Evolutionary conservation across 2,113 vertebrate genomes (phyloP).

Genomic region (Tupaia chinensis): DNA sequence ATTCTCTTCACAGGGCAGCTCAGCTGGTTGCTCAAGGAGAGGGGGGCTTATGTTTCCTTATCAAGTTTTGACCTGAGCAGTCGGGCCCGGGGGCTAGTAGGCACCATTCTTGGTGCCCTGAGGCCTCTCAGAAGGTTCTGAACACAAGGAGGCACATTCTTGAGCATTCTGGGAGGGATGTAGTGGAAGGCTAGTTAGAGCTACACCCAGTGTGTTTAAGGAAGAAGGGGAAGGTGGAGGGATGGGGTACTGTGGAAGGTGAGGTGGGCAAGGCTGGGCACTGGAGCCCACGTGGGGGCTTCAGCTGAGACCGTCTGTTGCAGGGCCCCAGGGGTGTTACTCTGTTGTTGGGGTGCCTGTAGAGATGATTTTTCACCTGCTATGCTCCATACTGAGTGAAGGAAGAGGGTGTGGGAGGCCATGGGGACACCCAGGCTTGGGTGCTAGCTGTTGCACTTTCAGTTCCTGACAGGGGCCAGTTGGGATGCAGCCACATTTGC

Average conservation of each 20-base stretch:
- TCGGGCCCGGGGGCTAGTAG: neutral
- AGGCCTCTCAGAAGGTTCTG: neutral
- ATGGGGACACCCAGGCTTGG: neutral
- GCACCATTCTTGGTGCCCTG: neutral
- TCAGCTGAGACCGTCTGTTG: neutral
- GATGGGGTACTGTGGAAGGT: too few species aligned
- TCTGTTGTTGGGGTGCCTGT: neutral
- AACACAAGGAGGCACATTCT: neutral
- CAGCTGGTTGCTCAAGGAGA: neutral
- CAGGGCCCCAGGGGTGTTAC: neutral
- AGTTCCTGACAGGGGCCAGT: slow-evolving; percentile 37
- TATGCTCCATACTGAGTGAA: neutral
- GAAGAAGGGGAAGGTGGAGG: neutral
- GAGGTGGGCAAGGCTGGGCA: neutral
- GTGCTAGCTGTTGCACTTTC: slow-evolving; percentile 49
- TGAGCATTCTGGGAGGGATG: neutral
- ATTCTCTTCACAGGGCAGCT: neutral
- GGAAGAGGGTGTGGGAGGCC: neutral
- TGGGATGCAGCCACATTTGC: neutral
- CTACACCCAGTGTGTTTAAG: neutral
- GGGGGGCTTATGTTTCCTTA: neutral
- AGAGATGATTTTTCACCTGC: neutral
- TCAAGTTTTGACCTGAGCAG: neutral
- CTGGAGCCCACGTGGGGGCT: neutral
- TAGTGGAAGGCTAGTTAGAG: neutral